These are phyloP conservation scores for Tenthredo scrophulariae DNA, from an alignment of 2,888 invertebrate genomes.

Conservation along the genomic window DNA sequence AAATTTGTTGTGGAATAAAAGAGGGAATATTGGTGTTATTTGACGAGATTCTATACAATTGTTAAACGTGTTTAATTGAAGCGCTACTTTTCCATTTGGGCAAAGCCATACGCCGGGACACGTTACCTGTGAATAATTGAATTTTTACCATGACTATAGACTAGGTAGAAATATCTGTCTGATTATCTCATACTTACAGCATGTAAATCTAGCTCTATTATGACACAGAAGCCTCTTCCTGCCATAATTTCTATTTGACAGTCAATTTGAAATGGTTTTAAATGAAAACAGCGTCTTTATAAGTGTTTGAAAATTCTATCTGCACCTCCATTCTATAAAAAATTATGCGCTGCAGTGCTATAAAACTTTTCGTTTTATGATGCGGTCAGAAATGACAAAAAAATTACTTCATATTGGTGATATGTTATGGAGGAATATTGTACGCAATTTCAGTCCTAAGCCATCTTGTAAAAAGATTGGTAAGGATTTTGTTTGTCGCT, in stretches of 20 bases:
- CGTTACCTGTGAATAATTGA: constrained; percentile 81
- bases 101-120: constrained; percentile 94
- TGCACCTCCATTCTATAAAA: constrained; percentile 42
- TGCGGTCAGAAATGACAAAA: not conserved
- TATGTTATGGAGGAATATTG: constrained; percentile 37
- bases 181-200: constrained; percentile 68
- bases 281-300: constrained; percentile 34
- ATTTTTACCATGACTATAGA: not conserved
- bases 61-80: constrained; percentile 85
- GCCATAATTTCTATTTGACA: constrained; percentile 65
- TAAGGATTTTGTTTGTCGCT: constrained; percentile 62
- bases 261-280: constrained; percentile 39
- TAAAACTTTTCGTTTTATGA: constrained; percentile 30
- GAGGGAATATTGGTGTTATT: constrained; percentile 85
- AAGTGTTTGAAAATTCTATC: constrained; percentile 5
- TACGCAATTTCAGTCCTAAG: constrained; percentile 49
- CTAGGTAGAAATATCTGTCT: not conserved
- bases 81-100: constrained; percentile 87
- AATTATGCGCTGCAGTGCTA: not conserved
- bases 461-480: constrained; percentile 58
- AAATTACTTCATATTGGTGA: constrained; percentile 8
- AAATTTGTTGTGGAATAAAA: constrained; percentile 86
- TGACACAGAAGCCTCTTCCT: constrained; percentile 73
- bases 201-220: constrained; percentile 72
- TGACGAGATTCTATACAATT: constrained; percentile 85